Evolutionary conservation across 2,797 vertebrate species (phyloP), one percentile per base, ranked within the genome.

Genomic region (Characodon lateralis): DNA sequence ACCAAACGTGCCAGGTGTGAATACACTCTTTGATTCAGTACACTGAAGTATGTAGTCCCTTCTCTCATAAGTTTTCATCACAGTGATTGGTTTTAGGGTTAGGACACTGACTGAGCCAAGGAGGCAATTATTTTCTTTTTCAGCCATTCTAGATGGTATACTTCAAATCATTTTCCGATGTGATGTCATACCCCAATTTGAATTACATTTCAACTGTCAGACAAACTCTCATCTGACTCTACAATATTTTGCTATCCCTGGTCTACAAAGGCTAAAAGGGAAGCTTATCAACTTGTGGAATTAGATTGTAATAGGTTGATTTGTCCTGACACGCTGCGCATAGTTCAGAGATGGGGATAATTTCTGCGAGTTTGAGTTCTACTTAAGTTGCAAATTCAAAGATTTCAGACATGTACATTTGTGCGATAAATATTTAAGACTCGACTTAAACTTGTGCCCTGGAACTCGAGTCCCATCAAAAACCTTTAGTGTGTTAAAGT

Each of bases 401-500:
- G 48, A 50, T 50, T 50, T 50, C 48, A 50, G 48, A 50, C 48
- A 50, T 16, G 14, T 50, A 18, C 14, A 50, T 50, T 14, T 14
- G 16, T 2, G 13, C 8, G 14, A 3, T 18, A 3, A 14, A 50
- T 2, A 50, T 50, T 50, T 50, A 50, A 50, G 48, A 50, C 46
- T 48, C 2, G 13, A 50, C 14, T 18, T 18, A 50, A 14, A 50
- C 48, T 50, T 16, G 14, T 50, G 48, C 48, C 48, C 14, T 0
- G 9, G 14, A 50, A 50, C 48, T 50, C 2, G 48, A 50, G 14
- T 50, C 7, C 16, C 48, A 50, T 50, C 18, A 50, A 50, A 1
- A 55, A 63, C 66, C 66, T 55, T 3, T 5, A 3, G 14, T 43
- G 72, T 83, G 72, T 89, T 82, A 35, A 35, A 35, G 31, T 35